Base-by-base conservation (phyloP, 2,797 vertebrate genomes). In the Tympanoctomys barrerae region DNA sequence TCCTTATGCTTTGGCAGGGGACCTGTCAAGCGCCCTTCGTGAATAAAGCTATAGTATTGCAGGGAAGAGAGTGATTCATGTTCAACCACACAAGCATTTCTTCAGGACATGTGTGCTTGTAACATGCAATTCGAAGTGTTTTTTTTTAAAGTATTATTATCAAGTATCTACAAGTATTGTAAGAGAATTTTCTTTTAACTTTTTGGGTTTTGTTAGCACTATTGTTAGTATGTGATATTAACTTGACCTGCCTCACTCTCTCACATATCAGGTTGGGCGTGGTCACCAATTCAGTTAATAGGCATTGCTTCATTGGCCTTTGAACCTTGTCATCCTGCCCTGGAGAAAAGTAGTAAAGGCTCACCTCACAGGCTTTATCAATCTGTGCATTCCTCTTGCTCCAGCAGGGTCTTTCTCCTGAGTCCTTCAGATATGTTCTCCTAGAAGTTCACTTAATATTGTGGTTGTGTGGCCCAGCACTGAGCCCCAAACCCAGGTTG, bases 91-190 rank as follows among this genome's bases (percentile, higher is more conserved):
- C 57, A 87, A 85, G 85, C 80, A 94, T 91, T 97, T 95, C 87
- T 97, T 96, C 91, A 95, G 78, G 85, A 64, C 24, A 1, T 26
- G 14, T 89, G 91, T 95, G 85, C 94, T 54, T 5, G 12, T 97
- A 91, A 97, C 96, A 98, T 89, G 97, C 98, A 96, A 91, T 97
- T 97, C 94, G 87, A 97, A 95, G 90, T 93, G 54, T 97, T 54
- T 95, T 54, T 75, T 54, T 75, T 75, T 54, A 94, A 90, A 59
- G 85, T 95, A 84, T 97, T 93, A 90, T 96, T 97, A 93, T 97
- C 77, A 94, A 97, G 90, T 96, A 98, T 96, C 94, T 87, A 83
- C 95, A 85, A 70, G 91, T 96, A 96, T 94, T 95, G 88, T 98
- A 90, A 91, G 96, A 98, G 94, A 81, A 94, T 96, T 97, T 97